Evolutionary conservation across 2,113 vertebrate species (phyloP), one percentile per base, ranked within the genome.

Genomic region (Pollimyrus isidori): DNA sequence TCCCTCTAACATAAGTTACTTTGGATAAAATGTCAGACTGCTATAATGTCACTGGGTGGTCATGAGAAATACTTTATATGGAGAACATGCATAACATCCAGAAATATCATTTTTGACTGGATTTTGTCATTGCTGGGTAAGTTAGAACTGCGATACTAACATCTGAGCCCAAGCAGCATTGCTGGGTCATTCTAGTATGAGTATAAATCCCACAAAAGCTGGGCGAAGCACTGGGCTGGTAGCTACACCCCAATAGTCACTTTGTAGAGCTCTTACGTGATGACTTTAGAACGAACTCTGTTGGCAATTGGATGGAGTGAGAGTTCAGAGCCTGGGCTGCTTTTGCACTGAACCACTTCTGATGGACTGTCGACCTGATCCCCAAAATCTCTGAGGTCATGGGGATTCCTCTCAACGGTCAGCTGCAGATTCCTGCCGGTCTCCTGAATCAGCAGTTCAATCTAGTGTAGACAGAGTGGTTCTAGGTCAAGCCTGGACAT

Each of bases 391-490:
- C 48, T 58, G 26, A 7, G 83, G 1, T 96, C 94, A 0, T 96
- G 96, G 0, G 98, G 98, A 92, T 98, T 97, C 0, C 98, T 97
- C 90, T 99, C 98, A 0, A 98, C 96, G 13, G 98, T 99, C 89
- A 99, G 94, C 95, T 98, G 97, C 39, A 99, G 96, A 69, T 97
- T 94, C 89, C 95, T 96, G 93, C 96, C 97, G 10, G 97, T 97
- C 92, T 99, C 97, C 93, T 98, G 96, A 91, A 99, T 97, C 91
- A 99, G 92, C 91, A 94, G 88, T 90, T 97, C 96, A 0, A 99
- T 97, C 98, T 99, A 90, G 21, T 42, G 69, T 13, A 87, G 69
- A 76, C 6, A 89, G 13, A 58, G 17, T 13, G 9, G 21, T 58
- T 65, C 11, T 23, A 86, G n/a, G 49, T 86, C 85, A 86, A 35